phyloP scores from a whole-genome alignment of 2,113 vertebrate species.

The Neotoma lepida region DNA sequence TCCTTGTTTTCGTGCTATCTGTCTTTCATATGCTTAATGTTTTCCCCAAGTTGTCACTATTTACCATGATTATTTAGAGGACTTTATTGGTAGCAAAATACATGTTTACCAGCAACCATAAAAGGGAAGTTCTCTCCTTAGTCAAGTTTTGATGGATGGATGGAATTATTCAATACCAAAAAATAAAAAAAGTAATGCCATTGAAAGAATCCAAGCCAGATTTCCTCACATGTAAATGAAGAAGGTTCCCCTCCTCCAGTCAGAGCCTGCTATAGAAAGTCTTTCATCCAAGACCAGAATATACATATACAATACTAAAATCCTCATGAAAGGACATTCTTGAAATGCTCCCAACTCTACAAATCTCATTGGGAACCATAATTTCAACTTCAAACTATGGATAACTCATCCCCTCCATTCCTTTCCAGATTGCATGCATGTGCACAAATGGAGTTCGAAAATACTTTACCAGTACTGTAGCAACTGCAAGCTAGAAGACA shows the following conservation, averaged over 20 bases:
- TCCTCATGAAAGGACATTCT: conserved; percentile 53
- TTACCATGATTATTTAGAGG: conserved; percentile 58
- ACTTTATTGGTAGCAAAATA: conserved; percentile 65
- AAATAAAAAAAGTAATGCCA: neutral
- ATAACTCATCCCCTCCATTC: neutral
- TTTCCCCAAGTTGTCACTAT: conserved; percentile 39
- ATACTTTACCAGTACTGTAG: neutral
- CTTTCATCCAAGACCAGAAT: conserved; percentile 42
- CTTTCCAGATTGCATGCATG: conserved; percentile 22
- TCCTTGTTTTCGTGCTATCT: conserved; percentile 68
- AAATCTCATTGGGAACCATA: conserved; percentile 45
- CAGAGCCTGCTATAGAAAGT: neutral
- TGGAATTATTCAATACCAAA: conserved; percentile 15
- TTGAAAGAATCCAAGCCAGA: conserved; percentile 15
- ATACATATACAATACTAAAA: neutral
- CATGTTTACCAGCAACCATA: neutral
- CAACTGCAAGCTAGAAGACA: conserved; percentile 41
- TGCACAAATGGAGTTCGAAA: neutral
- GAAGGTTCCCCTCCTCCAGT: neutral
- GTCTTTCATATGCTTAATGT: conserved; percentile 30
- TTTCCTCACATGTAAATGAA: conserved; percentile 43
- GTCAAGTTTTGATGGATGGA: conserved; percentile 21
- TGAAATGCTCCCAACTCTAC: conserved; percentile 49
- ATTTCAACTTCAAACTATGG: conserved; percentile 25
- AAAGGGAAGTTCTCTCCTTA: conserved; percentile 48